Evolutionary conservation across 2,888 invertebrate species (phyloP), one percentile per base, ranked within the genome.

Genomic region (Microctonus brassicae): DNA sequence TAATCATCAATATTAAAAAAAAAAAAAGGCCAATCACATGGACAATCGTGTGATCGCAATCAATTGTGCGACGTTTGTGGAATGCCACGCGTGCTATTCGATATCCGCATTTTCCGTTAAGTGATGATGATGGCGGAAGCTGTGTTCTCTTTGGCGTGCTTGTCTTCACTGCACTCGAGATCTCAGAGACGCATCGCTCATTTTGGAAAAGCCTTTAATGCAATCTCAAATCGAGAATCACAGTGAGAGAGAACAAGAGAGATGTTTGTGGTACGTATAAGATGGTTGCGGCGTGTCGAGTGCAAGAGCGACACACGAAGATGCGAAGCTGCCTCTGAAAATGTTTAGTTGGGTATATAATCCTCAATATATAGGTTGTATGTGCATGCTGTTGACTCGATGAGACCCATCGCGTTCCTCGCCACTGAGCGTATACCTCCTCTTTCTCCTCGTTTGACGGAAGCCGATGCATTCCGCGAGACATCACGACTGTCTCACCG

Each of bases 401-500:
- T 69, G 52, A 42, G 10, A 36, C 47, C 53, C 68, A 57, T 73
- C 71, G 62, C 71, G 60, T 34, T 68, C 57, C 61, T 62, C 66
- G 76, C 75, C 73, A 75, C 72, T 75, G 75, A 73, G 76, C 75
- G 70, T 22, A 34, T 65, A 62, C 64, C 66, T 53, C 69, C 72
- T 68, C 67, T 66, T 73, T 72, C 76, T 70, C 73, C 73, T 78
- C 83, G 84, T 84, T 84, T 84, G 84, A 84, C 84, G 82, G 82
- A 84, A 84, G 84, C 84, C 84, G 84, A 83, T 84, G 84, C 84
- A 84, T 84, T 84, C 84, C 82, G 79, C 80, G 81, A 80, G 83
- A 84, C 83, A 83, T 82, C 79, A 81, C 84, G 82, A 83, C 82
- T 81, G 84, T 84, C 82, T 80, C 78, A 78, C 81, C 75, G 80